A percentile compares a stretch with the other conserved stretches of the same genome.
Conservation (phyloP, 2,888 invertebrate species). For the Dryadula phaetusa region DNA sequence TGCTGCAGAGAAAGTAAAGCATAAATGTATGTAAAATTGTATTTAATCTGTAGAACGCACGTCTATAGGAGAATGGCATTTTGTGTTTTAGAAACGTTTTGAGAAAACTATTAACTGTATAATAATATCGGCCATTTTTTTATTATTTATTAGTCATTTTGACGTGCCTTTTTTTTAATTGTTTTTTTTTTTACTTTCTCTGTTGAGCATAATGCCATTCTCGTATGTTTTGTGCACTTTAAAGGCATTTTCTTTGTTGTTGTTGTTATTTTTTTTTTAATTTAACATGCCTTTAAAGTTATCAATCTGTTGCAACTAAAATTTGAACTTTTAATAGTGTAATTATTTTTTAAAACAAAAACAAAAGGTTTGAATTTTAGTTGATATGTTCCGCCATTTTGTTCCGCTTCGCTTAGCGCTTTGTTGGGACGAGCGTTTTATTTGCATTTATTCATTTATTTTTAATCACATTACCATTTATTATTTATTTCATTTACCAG, state of each 20-base stretch:
- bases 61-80: slow-evolving; percentile 62
- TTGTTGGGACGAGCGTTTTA: slow-evolving; percentile 52
- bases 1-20: slow-evolving; percentile 82
- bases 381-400: slow-evolving; percentile 32
- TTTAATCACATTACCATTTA: slow-evolving; percentile 26
- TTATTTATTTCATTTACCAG: slow-evolving; percentile 25
- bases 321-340: slow-evolving; percentile 7
- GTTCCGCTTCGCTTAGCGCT: slow-evolving; percentile 50
- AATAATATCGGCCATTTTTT: slow-evolving; percentile 28
- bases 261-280: not conserved
- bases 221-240: slow-evolving; percentile 47
- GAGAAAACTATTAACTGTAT: too few relatives aligned
- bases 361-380: slow-evolving; percentile 28
- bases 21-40: slow-evolving; percentile 69
- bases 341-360: not conserved
- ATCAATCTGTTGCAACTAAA: slow-evolving; percentile 23
- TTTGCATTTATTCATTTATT: slow-evolving; percentile 44
- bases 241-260: slow-evolving; percentile 22
- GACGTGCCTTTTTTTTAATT: slow-evolving; percentile 45
- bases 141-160: not conserved
- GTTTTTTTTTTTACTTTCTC: slow-evolving; percentile 72
- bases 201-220: slow-evolving; percentile 66
- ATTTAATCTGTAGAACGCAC: slow-evolving; percentile 47
- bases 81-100: too few relatives aligned
- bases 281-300: slow-evolving; percentile 21